phyloP scores from a whole-genome alignment of 1,140 invertebrate genomes.

The Cotesia typhae region DNA sequence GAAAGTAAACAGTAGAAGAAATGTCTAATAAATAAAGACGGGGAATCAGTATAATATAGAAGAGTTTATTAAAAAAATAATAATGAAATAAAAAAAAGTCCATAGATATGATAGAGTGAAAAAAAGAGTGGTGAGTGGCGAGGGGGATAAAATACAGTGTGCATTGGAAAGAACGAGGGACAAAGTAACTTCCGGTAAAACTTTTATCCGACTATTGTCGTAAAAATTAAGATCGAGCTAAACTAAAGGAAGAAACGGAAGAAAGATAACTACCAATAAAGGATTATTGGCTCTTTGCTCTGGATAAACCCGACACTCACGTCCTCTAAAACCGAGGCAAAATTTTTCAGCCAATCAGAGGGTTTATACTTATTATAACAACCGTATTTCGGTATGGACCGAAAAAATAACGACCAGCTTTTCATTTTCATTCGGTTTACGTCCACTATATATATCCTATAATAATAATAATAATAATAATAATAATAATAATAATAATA shows the following conservation, averaged over 20 bases:
- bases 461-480: no score
- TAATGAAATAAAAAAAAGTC: neutral
- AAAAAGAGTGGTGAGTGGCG: conserved; percentile 4
- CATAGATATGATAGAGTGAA: neutral
- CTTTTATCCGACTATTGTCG: conserved; percentile 22
- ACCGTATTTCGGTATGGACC: neutral
- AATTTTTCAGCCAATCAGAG: neutral
- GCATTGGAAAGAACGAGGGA: conserved; percentile 4
- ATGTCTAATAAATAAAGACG: no score
- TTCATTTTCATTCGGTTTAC: no score
- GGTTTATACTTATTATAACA: neutral
- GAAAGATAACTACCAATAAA: conserved; percentile 25
- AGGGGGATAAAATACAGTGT: conserved; percentile 13
- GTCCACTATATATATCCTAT: no score
- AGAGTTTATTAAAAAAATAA: neutral
- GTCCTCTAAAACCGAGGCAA: neutral
- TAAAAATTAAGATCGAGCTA: conserved; percentile 34
- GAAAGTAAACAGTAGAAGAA: no score
- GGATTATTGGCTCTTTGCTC: conserved; percentile 33
- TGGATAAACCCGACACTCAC: conserved; percentile 25
- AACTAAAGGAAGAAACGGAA: conserved; percentile 11
- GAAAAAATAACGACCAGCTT: no score
- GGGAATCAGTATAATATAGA: neutral
- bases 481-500: no score
- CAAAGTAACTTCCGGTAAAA: conserved; percentile 26